Conservation (phyloP, 2,113 vertebrate species). For the Clinocottus analis region DNA sequence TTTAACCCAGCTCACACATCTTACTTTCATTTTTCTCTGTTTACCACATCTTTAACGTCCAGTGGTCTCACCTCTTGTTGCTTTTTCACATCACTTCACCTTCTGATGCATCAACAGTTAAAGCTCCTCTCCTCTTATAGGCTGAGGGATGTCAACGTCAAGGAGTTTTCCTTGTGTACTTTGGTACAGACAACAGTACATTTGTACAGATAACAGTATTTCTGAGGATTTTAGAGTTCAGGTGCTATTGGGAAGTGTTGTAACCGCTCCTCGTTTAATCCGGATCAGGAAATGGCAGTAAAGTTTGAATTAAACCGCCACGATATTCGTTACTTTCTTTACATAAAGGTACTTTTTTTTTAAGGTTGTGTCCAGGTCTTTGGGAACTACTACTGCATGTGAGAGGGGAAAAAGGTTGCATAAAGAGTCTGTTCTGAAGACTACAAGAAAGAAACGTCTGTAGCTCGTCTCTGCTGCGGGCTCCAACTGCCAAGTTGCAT, state of each 20-base stretch:
- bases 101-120: background rate
- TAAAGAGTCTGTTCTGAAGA: background rate
- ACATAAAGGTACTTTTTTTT: constrained; percentile 39
- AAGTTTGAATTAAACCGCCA: constrained; percentile 16
- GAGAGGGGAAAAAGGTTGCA: background rate
- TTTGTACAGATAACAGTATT: background rate
- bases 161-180: background rate
- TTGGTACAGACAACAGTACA: constrained; percentile 26
- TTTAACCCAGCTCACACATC: background rate
- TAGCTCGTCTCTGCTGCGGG: background rate
- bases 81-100: too few species aligned
- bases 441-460: background rate
- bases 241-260: background rate
- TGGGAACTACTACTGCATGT: background rate
- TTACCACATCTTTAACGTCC: background rate
- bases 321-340: background rate
- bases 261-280: background rate
- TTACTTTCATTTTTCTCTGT: background rate
- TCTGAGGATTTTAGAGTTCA: background rate
- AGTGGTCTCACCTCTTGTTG: background rate
- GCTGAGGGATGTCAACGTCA: constrained; percentile 4
- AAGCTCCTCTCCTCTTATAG: background rate
- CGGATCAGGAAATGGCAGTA: background rate
- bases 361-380: background rate
- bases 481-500: background rate